Evolutionary conservation across 2,888 invertebrate genomes (phyloP).

Genomic region (Agrypnus murinus): DNA sequence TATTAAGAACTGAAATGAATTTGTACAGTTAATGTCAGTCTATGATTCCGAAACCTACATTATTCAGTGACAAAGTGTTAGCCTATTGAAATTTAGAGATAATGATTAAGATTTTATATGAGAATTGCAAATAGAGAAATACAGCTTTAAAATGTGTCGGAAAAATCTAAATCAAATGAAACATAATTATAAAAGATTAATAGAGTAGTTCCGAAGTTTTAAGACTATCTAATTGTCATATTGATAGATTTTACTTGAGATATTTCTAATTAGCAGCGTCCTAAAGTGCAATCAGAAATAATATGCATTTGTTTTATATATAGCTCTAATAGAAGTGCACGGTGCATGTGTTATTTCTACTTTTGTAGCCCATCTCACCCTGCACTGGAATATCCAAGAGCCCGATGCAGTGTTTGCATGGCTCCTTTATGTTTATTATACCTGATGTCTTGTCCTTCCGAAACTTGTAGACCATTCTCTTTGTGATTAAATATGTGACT

Average conservation of each 20-base stretch:
- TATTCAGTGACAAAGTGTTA: too few relatives aligned
- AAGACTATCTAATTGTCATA: too few relatives aligned
- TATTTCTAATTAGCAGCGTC: neutral
- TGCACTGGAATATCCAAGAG: constrained; percentile 65
- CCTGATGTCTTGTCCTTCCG: constrained; percentile 67
- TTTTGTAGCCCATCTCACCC: constrained; percentile 61
- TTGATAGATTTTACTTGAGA: neutral
- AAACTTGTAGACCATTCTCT: constrained; percentile 76
- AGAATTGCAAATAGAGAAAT: too few relatives aligned
- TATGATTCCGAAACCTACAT: too few relatives aligned
- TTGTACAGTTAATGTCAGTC: too few relatives aligned
- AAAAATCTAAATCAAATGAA: too few relatives aligned
- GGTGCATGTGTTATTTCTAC: constrained; percentile 44
- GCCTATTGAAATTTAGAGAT: too few relatives aligned
- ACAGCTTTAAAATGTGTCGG: too few relatives aligned
- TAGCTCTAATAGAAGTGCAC: constrained; percentile 24
- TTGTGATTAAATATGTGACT: constrained; percentile 85
- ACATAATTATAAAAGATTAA: too few relatives aligned
- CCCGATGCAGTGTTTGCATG: constrained; percentile 69
- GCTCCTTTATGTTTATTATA: constrained; percentile 70
- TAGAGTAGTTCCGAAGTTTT: too few relatives aligned
- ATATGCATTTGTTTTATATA: neutral
- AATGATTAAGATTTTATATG: too few relatives aligned
- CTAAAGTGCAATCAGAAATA: neutral
- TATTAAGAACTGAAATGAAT: too few relatives aligned